Percentiles rank a stretch among this genome's conserved stretches.
These are phyloP conservation scores for Numenius phaeopus DNA, from an alignment of 2,797 vertebrate species.

Conservation along the genomic window DNA sequence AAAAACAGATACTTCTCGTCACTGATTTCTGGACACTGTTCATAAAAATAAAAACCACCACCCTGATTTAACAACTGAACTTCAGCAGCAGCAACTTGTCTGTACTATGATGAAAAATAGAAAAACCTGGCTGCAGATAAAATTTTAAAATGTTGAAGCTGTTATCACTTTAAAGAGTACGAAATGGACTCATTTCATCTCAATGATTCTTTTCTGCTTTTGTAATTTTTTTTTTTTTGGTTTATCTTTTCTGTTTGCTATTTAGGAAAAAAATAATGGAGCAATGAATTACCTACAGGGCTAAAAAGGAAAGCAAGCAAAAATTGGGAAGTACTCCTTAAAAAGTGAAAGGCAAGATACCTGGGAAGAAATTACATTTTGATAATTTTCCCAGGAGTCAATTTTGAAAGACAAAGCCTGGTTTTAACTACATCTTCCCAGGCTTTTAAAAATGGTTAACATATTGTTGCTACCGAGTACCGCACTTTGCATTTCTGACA, in stretches of 20 bases:
- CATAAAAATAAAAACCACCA: conserved; percentile 45
- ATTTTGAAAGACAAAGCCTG: not conserved
- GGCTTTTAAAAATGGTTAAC: not conserved
- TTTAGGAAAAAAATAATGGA: not conserved
- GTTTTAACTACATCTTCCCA: not conserved
- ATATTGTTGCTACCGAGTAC: not conserved
- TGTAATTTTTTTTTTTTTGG: not conserved
- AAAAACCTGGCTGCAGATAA: not conserved
- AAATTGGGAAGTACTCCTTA: not conserved
- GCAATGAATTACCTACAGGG: not conserved
- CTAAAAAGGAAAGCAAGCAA: not conserved
- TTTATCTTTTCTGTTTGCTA: not conserved
- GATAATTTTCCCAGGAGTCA: not conserved
- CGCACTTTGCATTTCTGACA: not conserved
- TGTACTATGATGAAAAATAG: not conserved
- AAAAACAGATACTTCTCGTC: conserved; percentile 15
- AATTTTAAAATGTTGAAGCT: conserved; percentile 1
- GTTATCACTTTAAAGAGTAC: not conserved
- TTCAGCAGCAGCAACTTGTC: conserved; percentile 2
- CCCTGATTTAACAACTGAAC: conserved; percentile 30
- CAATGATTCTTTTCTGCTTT: not conserved
- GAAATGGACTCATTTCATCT: not conserved
- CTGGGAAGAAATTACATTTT: not conserved
- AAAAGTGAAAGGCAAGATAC: not conserved
- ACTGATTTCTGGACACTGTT: conserved; percentile 15